Evolutionary conservation across 2,113 vertebrate species (phyloP).

Genomic region (Pangasianodon hypophthalmus): DNA sequence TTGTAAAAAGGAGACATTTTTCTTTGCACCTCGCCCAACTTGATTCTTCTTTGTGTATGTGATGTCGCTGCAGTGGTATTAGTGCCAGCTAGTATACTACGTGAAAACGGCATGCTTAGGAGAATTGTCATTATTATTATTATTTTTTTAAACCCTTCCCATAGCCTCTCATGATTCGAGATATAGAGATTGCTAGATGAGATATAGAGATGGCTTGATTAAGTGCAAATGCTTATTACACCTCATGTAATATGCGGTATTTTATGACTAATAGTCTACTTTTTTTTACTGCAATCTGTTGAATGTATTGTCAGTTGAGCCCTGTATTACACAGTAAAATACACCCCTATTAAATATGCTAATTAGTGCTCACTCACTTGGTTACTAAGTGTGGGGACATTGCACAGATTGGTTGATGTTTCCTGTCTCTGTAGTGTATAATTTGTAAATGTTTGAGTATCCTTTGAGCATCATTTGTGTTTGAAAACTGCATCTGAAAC

Average conservation of each 20-base stretch:
- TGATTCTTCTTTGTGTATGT: not conserved
- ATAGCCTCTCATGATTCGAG: not conserved
- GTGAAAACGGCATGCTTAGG: not conserved
- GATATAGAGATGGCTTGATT: too few species aligned
- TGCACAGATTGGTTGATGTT: not conserved
- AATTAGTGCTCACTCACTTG: not conserved
- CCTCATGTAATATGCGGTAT: not conserved
- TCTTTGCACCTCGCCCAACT: not conserved
- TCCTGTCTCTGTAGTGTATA: not conserved
- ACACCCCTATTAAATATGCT: constrained; percentile 6
- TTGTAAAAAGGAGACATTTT: not conserved
- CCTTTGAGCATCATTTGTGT: constrained; percentile 1
- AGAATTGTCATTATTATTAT: not conserved
- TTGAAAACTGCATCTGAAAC: not conserved
- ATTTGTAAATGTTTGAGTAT: not conserved
- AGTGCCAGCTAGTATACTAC: not conserved
- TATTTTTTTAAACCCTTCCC: not conserved
- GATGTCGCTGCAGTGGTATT: not conserved
- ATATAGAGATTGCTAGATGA: not conserved
- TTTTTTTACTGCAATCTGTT: not conserved
- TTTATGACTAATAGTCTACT: not conserved
- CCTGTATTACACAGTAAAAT: not conserved
- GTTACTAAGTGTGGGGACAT: not conserved
- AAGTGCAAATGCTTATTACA: not conserved
- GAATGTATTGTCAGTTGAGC: not conserved